Evolutionary conservation across 2,113 vertebrate species (phyloP).

Genomic region (Rutilus rutilus): DNA sequence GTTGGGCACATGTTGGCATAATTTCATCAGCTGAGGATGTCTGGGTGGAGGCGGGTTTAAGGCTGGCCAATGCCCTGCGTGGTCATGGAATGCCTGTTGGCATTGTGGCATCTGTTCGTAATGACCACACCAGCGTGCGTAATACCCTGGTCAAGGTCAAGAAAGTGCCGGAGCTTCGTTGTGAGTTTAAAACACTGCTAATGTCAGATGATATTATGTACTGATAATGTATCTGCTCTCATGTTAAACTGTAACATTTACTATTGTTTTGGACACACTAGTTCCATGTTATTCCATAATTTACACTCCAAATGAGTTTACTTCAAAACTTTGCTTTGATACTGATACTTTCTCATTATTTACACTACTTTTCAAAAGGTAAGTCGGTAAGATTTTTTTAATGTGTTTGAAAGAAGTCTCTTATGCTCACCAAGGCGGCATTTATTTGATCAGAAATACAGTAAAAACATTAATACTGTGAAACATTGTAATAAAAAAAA

Average conservation of each 20-base stretch:
- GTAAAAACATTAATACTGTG: neutral
- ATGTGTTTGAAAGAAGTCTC: neutral
- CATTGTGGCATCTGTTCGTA: slow-evolving; percentile 70
- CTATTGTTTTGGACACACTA: neutral
- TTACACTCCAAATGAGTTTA: neutral
- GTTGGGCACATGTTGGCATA: slow-evolving; percentile 79
- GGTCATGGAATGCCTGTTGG: slow-evolving; percentile 74
- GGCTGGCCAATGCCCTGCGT: slow-evolving; percentile 75
- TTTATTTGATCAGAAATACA: neutral
- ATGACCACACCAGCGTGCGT: slow-evolving; percentile 69
- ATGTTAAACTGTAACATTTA: neutral
- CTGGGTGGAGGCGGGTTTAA: slow-evolving; percentile 78
- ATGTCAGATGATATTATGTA: neutral
- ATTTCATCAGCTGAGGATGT: slow-evolving; percentile 77
- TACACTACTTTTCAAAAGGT: neutral
- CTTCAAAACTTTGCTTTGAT: neutral
- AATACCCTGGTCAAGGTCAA: slow-evolving; percentile 72
- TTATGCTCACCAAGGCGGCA: neutral
- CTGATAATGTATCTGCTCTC: neutral
- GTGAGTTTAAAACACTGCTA: slow-evolving; percentile 60
- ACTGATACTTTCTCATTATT: neutral
- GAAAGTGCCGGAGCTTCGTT: slow-evolving; percentile 69
- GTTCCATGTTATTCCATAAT: neutral
- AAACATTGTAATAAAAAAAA: neutral
- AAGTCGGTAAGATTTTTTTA: neutral